phyloP scores from a whole-genome alignment of 1,140 invertebrate genomes.

The Tachypleus tridentatus region DNA sequence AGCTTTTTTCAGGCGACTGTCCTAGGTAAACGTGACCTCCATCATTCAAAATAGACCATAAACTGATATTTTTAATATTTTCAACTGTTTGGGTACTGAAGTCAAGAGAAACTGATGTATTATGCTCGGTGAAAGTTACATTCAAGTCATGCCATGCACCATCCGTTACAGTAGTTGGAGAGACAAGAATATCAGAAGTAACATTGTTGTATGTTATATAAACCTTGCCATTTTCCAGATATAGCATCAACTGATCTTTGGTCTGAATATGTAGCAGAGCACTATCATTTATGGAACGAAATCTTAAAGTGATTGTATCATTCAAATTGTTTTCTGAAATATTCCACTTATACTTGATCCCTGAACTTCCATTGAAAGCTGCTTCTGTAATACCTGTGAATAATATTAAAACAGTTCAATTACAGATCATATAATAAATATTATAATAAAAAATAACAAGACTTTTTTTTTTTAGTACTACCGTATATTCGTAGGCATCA shows the following conservation, averaged over 20 bases:
- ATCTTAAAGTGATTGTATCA: not conserved
- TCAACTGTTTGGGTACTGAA: no score
- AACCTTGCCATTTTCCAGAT: not conserved
- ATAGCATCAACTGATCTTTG: not conserved
- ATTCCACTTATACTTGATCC: not conserved
- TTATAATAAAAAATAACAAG: no score
- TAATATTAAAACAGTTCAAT: constrained; percentile 10
- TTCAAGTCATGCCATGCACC: constrained; percentile 24
- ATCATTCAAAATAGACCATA: constrained; percentile 7
- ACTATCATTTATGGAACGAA: not conserved
- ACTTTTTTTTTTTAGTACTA: no score
- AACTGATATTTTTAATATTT: no score
- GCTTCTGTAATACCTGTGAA: constrained; percentile 52
- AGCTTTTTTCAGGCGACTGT: constrained; percentile 4
- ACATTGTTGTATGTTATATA: not conserved
- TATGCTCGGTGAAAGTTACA: no score
- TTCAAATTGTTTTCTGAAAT: not conserved
- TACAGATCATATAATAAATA: constrained; percentile 10
- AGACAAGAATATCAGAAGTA: not conserved
- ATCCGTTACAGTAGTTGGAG: constrained; percentile 21
- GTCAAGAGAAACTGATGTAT: no score
- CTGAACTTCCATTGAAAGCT: constrained; percentile 56
- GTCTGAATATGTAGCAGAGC: not conserved
- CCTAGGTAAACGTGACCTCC: constrained; percentile 13
- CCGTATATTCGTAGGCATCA: no score